These are phyloP conservation scores for Buceros bicornis DNA, from an alignment of 2,797 vertebrate species.

Conservation along the genomic window DNA sequence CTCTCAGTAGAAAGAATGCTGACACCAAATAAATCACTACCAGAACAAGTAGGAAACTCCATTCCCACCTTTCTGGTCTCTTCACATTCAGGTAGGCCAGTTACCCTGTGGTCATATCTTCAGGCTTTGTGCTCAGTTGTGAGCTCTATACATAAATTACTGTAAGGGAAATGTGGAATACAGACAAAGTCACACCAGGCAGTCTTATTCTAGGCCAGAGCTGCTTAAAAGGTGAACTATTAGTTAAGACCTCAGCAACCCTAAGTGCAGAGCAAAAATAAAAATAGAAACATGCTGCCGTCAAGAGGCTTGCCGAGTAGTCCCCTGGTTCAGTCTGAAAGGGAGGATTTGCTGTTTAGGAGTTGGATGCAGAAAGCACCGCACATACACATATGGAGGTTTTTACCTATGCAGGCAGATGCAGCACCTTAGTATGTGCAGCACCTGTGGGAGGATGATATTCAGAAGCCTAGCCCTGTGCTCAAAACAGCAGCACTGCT, in stretches of 20 bases:
- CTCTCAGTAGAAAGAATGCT: background rate
- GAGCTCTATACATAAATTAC: background rate
- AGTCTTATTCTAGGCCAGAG: background rate
- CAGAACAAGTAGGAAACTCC: background rate
- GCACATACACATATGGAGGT: accelerated
- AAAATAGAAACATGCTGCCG: background rate
- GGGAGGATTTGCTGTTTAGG: background rate
- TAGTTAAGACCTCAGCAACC: background rate
- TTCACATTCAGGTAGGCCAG: background rate
- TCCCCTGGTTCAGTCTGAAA: background rate
- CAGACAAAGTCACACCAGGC: background rate
- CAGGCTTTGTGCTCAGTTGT: background rate
- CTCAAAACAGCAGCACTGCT: background rate
- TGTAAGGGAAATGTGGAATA: background rate
- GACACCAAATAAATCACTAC: background rate
- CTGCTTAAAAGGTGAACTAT: background rate
- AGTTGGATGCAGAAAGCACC: background rate
- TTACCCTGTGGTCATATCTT: background rate
- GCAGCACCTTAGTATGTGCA: background rate
- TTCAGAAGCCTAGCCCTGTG: background rate
- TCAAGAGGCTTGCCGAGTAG: background rate
- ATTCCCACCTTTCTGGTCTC: background rate
- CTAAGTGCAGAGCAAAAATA: background rate
- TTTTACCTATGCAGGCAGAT: background rate
- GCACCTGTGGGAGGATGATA: background rate